phyloP scores from a whole-genome alignment of 1,140 invertebrate species.

The Drosophila persimilis region DNA sequence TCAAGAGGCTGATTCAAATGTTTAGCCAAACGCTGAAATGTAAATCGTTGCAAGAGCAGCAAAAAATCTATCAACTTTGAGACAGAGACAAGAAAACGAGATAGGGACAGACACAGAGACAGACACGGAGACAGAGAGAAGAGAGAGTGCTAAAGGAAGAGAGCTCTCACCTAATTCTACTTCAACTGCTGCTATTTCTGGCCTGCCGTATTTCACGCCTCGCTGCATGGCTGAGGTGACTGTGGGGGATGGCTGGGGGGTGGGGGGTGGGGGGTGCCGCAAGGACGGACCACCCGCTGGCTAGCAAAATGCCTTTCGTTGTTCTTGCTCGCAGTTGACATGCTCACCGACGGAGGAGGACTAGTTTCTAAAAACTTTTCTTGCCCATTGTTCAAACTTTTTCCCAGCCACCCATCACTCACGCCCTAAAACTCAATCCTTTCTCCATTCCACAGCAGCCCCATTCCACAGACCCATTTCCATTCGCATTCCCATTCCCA shows the following conservation, averaged over 20 bases:
- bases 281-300: conserved; percentile 55
- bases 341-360: conserved; percentile 51
- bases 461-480: neutral
- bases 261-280: neutral
- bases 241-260: neutral
- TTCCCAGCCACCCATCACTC: conserved; percentile 38
- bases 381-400: conserved; percentile 75
- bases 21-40: conserved; percentile 30
- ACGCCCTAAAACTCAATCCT: conserved; percentile 9
- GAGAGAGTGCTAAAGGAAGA: neutral
- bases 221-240: conserved; percentile 35
- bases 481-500: too few relatives aligned
- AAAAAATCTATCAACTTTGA: conserved; percentile 28
- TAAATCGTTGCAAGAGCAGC: conserved; percentile 34
- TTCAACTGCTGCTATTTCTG: conserved; percentile 33
- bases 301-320: conserved; percentile 60
- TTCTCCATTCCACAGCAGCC: neutral
- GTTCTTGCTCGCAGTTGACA: conserved; percentile 72
- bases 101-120: neutral
- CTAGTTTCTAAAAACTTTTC: conserved; percentile 71
- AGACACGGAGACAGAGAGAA: neutral
- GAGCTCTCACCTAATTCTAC: conserved; percentile 14
- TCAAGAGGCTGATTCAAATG: conserved; percentile 39
- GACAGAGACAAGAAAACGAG: neutral
- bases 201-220: conserved; percentile 60